Base-by-base conservation (phyloP, 1,140 invertebrate species). In the Agraylea sexmaculata region DNA sequence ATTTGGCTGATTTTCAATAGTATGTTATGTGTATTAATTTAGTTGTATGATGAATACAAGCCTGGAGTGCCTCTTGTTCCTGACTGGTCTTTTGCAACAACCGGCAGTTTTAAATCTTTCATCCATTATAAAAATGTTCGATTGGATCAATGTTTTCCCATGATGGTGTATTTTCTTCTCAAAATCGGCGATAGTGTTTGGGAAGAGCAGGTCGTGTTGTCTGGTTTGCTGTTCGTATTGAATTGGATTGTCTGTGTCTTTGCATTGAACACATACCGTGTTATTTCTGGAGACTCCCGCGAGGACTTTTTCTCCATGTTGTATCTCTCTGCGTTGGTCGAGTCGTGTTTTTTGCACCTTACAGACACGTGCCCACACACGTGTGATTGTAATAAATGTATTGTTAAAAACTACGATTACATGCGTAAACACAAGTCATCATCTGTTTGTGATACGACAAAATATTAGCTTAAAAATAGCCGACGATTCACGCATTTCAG, bases 61-160 rank as follows among this genome's bases (percentile, higher is more conserved):
- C 68, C 66, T 58, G 52, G 69, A 70, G 51, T 71, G 66, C 47
- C 69, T 58, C 46, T 69, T 69, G 60, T 69, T 74, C 38, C 71
- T 62, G 30, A 72, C 69, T 30, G 70, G 71, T 39, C 70, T 60
- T 43, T 57, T 57, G 32, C 62, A 54, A 39, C 50, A 58, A 42
- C 47, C 51, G 32, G 59, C 57, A 28, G 58, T 54, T 51, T 57
- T 64, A 37, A 45, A 39, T 20, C 19, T 38, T 29, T 43, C 43
- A 30, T 51, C 46, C 46, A 50, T 50, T 15, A 12, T 39, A 27
- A 19, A n/a, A 5, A 6, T 10, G 19, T 16, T 8, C 20, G 11
- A 47, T 13, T 43, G n/a, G n/a, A n/a, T n/a, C n/a, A n/a, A n/a
- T n/a, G n/a, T n/a, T n/a, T n/a, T n/a, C n/a, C 16, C 29, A 16